Evolutionary conservation across 1,140 invertebrate species (phyloP).

Genomic region (Drosophila virilis): DNA sequence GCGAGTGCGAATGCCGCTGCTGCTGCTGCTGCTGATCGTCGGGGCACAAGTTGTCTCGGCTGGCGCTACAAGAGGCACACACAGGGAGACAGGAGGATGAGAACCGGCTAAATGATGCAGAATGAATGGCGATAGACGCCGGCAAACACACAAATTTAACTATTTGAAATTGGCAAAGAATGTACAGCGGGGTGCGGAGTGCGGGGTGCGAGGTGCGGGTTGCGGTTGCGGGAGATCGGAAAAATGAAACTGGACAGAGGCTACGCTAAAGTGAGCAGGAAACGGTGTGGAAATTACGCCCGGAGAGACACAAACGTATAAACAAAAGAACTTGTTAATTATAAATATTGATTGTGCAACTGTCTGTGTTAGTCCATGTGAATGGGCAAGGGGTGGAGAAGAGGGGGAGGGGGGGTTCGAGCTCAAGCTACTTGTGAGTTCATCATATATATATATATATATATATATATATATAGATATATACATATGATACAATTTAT

Average conservation of each 20-base stretch:
- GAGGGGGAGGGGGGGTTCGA: slow-evolving; percentile 28
- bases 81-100: slow-evolving; percentile 63
- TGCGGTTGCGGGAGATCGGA: background rate
- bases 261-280: slow-evolving; percentile 79
- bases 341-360: slow-evolving; percentile 80
- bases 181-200: slow-evolving; percentile 24
- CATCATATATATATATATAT: slow-evolving; percentile 31
- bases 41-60: slow-evolving; percentile 82
- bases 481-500: slow-evolving; percentile 61
- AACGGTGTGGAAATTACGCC: slow-evolving; percentile 50
- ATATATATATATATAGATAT: slow-evolving; percentile 12
- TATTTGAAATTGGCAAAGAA: slow-evolving; percentile 60
- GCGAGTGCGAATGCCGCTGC: slow-evolving; percentile 78
- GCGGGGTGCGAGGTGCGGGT: background rate
- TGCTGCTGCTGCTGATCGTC: slow-evolving; percentile 72
- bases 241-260: slow-evolving; percentile 30
- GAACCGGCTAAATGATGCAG: slow-evolving; percentile 42
- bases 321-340: slow-evolving; percentile 81
- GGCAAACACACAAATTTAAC: slow-evolving; percentile 74
- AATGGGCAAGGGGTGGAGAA: slow-evolving; percentile 1
- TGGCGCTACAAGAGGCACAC: slow-evolving; percentile 68
- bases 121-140: slow-evolving; percentile 44
- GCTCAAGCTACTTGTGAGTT: slow-evolving; percentile 54
- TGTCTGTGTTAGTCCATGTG: slow-evolving; percentile 24
- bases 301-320: slow-evolving; percentile 62